Conservation (phyloP, 2,797 vertebrate species). For the Pseudochirops corinnae region DNA sequence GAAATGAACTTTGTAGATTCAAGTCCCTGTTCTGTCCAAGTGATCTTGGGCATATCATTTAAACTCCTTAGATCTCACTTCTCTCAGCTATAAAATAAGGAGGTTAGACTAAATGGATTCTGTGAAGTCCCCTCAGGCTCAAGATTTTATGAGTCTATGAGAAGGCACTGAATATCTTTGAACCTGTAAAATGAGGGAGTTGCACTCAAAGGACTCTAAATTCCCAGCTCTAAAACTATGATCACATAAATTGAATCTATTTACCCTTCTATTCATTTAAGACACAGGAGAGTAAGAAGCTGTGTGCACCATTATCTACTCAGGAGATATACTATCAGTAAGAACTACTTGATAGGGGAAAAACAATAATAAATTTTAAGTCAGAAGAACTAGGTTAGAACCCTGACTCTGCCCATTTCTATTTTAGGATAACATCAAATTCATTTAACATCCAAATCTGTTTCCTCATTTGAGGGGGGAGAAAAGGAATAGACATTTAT, state of each 20-base stretch:
- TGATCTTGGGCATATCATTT: not conserved
- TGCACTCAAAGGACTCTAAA: not conserved
- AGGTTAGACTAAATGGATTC: not conserved
- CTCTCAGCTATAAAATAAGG: not conserved
- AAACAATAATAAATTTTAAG: not conserved
- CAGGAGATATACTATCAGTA: conserved; percentile 53
- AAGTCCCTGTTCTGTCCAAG: not conserved
- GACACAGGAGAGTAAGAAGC: conserved; percentile 49
- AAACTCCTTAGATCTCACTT: not conserved
- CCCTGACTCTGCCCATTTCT: not conserved
- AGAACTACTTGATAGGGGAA: not conserved
- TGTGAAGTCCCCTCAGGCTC: not conserved
- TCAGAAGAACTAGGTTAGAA: not conserved
- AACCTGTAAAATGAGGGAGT: not conserved
- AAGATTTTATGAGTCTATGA: not conserved
- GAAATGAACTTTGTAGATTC: not conserved
- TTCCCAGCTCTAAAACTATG: not conserved
- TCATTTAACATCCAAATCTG: not conserved
- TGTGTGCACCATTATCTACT: conserved; percentile 47
- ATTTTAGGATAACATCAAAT: not conserved
- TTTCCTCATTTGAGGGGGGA: not conserved
- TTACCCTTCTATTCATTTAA: conserved; percentile 41
- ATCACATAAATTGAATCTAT: not conserved
- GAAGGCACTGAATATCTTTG: not conserved
- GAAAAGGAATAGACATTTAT: not conserved